Base-by-base conservation (phyloP, 2,888 invertebrate genomes). In the Neoascia interrupta region DNA sequence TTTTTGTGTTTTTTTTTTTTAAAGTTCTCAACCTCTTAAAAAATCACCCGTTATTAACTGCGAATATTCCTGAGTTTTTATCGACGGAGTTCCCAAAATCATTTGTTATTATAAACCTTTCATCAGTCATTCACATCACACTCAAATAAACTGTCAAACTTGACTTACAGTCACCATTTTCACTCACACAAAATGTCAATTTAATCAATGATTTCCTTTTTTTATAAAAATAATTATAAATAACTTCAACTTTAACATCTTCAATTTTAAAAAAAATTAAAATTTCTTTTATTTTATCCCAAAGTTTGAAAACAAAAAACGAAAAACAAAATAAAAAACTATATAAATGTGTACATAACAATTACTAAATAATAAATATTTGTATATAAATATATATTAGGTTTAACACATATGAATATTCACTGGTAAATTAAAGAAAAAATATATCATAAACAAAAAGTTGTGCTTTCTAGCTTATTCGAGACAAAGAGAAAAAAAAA, bases 291-390 rank as follows among this genome's bases (percentile, higher is more conserved):
- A 60, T 75, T 74, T 69, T 69, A 75, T 69, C 69, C 23, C 39
- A 36, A 43, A 66, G 61, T 39, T 37, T 43, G 37, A 69, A 60
- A 43, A 19, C 37, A 47, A 53, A 54, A 26, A 37, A 16, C 41
- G 37, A 16, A 11, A 64, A 49, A 70, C 45, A 53, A 69, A 51
- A 70, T 21, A 66, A 60, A 58, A 60, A 61, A 26, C 37, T 11
- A 73, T n/a, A n/a, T n/a, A n/a, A n/a, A n/a, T n/a, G n/a, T n/a
- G n/a, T 36, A 74, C 39, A 74, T 54, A 68, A 74, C 47, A 74
- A 54, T 45, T 61, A 26, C 45, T 61, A 58, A 61, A 63, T 61
- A 56, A 75, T 63, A 75, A 69, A 75, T 69, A 75, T 51, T 61
- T 28, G 15, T 45, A 16, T 47, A 28, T 53, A 28, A 43, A 61